Conservation (phyloP, 2,797 vertebrate species). For the Sebastes umbrosus region DNA sequence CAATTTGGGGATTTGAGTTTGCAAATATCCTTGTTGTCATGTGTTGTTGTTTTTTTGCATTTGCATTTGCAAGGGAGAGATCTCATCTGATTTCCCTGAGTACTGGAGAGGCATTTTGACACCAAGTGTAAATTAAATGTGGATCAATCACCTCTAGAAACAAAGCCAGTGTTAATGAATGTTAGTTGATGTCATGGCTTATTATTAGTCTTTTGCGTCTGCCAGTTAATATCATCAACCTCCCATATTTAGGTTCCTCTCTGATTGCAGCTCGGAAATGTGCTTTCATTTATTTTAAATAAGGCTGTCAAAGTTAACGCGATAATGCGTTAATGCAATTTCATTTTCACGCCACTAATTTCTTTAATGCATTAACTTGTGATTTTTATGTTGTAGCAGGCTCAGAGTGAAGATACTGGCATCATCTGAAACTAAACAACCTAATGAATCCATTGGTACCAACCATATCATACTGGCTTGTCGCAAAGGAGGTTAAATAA, state of each 20-base stretch:
- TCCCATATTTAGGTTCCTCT: not conserved
- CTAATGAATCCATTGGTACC: too few relatives aligned
- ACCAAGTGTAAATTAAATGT: constrained; percentile 12
- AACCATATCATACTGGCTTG: too few relatives aligned
- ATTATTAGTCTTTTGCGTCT: not conserved
- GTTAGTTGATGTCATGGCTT: not conserved
- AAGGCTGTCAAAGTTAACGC: too few relatives aligned
- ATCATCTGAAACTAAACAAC: too few relatives aligned
- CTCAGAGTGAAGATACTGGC: too few relatives aligned
- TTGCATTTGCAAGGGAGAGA: not conserved
- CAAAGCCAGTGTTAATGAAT: not conserved
- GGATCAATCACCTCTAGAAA: not conserved
- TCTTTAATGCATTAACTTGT: too few relatives aligned
- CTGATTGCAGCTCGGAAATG: not conserved
- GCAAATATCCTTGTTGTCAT: not conserved
- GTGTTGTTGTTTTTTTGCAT: not conserved
- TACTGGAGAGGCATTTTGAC: not conserved
- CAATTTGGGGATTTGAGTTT: not conserved
- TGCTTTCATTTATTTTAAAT: not conserved
- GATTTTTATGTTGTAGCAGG: too few relatives aligned
- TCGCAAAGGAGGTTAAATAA: too few relatives aligned
- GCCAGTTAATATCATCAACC: not conserved
- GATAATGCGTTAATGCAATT: too few relatives aligned
- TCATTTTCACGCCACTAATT: too few relatives aligned
- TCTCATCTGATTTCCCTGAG: not conserved